Evolutionary conservation across 2,888 invertebrate genomes (phyloP), one percentile per base, ranked within the genome.

Genomic region (Dexiosoma caninum): DNA sequence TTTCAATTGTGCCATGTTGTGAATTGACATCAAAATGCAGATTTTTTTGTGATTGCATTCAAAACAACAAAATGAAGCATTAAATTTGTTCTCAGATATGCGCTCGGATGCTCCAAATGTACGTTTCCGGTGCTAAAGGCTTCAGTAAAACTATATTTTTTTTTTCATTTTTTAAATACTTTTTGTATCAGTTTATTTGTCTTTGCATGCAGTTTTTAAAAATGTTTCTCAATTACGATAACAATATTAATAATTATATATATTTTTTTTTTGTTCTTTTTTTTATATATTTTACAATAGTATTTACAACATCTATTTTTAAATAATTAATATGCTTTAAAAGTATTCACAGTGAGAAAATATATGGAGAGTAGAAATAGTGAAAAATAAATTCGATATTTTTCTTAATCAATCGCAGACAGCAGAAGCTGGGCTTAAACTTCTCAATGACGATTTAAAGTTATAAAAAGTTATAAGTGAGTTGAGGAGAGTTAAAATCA

Each of bases 291-390:
- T 80, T 66, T 46, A 76, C 71, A 67, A 64, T 84, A 87, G 88
- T 88, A 85, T 88, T 88, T 6, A 27, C 88, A 88, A 86, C 84
- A 82, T 84, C 84, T 83, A 83, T 23, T 84, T 69, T 84, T 66
- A 71, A 79, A 62, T 69, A 74, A 72, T 70, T 72, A 57, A 82
- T 62, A 70, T 57, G 75, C 27, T 75, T 46, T 71, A 70, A 70
- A 64, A 75, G 64, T 75, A 70, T 77, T 77, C 72, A 77, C 76
- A 77, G 76, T 46, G 19, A 75, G 32, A 57, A 21, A 67, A n/a
- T 32, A 44, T 27, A 66, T 37, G 14, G 23, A 51, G 27, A 67
- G 7, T 67, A 67, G 57, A 51, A 53, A 12, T 46, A 46, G 35
- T 19, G 59, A 46, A 35, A n/a, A n/a, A 42, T 60, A 46, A 78